Conservation (phyloP, 2,113 vertebrate genomes). For the Gobiocypris rarus region DNA sequence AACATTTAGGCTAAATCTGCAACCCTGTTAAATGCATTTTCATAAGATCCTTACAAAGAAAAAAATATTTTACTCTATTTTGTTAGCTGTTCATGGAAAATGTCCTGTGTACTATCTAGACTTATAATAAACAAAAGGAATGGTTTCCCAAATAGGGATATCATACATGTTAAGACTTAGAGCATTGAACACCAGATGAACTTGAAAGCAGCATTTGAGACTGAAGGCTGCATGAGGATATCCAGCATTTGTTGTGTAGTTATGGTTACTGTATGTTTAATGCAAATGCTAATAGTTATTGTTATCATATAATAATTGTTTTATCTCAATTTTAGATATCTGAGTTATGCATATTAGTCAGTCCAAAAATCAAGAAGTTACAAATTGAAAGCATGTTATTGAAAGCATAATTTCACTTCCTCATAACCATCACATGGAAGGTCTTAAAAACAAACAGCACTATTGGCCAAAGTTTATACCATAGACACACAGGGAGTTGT, state of each 20-base stretch:
- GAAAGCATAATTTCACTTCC: constrained; percentile 12
- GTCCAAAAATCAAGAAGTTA: not conserved
- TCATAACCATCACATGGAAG: not conserved
- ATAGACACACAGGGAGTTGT: not conserved
- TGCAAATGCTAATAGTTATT: no score
- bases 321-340: not conserved
- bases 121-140: not conserved
- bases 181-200: not conserved
- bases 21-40: not conserved
- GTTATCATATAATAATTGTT: not conserved
- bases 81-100: not conserved
- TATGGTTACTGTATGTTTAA: not conserved
- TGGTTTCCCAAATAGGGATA: not conserved
- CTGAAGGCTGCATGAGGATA: not conserved
- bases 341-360: not conserved
- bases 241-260: not conserved
- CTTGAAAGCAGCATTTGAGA: not conserved
- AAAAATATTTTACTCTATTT: not conserved
- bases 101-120: not conserved
- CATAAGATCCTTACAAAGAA: not conserved
- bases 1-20: not conserved
- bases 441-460: not conserved
- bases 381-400: not conserved
- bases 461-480: not conserved
- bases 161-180: not conserved